phyloP scores from a whole-genome alignment of 2,888 invertebrate species.

The Hydraecia micacea region DNA sequence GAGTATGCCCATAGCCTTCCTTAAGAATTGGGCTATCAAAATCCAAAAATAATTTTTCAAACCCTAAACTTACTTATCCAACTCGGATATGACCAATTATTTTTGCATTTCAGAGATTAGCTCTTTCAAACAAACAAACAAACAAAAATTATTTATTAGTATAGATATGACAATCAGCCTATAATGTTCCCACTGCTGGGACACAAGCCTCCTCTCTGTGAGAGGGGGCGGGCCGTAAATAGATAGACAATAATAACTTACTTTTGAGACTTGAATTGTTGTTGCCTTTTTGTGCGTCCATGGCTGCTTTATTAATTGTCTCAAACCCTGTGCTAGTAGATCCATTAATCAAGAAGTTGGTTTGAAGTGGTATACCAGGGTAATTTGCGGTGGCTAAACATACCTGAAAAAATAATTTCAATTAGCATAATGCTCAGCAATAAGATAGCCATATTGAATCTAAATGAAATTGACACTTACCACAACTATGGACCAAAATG shows the following conservation, averaged over 20 bases:
- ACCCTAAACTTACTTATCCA: too few species aligned
- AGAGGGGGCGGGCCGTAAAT: too few species aligned
- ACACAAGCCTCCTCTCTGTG: too few species aligned
- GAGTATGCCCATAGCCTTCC: too few species aligned
- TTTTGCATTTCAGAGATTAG: too few species aligned
- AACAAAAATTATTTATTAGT: too few species aligned
- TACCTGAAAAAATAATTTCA: slow-evolving; percentile 79
- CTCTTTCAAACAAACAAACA: background rate
- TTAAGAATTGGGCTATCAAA: background rate
- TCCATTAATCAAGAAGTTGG: slow-evolving; percentile 84
- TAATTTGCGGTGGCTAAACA: slow-evolving; percentile 96
- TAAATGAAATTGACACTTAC: slow-evolving; percentile 86
- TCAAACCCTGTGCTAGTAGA: slow-evolving; percentile 70
- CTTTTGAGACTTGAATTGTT: slow-evolving; percentile 76
- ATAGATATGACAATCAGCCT: too few species aligned
- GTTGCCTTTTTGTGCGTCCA: slow-evolving; percentile 77
- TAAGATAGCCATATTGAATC: background rate
- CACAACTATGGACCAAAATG: slow-evolving; percentile 96
- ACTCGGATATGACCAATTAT: too few species aligned
- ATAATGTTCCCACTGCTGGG: too few species aligned
- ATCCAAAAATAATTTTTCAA: too few species aligned
- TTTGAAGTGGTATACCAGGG: slow-evolving; percentile 89
- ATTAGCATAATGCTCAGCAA: background rate
- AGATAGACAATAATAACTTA: slow-evolving; percentile 61
- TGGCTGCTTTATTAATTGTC: slow-evolving; percentile 75